A percentile compares a stretch with the other conserved stretches of the same genome.
phyloP scores from a whole-genome alignment of 2,797 vertebrate species.

The Florisuga fusca region DNA sequence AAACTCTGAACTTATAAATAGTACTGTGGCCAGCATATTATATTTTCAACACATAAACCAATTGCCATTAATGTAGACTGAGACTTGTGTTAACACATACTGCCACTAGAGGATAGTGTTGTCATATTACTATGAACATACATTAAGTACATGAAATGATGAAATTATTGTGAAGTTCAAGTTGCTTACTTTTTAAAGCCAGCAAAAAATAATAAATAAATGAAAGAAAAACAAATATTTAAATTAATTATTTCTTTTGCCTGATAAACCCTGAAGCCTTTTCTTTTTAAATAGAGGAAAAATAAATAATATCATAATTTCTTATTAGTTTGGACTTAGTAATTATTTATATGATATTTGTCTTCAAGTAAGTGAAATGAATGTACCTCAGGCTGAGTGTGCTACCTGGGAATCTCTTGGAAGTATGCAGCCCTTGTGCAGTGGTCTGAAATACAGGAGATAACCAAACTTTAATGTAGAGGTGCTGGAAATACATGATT shows the following conservation, averaged over 20 bases:
- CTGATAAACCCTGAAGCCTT: background rate
- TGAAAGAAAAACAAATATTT: background rate
- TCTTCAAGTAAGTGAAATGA: background rate
- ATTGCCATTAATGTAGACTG: rapidly evolving
- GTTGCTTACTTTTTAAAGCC: background rate
- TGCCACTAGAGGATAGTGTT: constrained; percentile 69
- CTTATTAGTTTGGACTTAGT: background rate
- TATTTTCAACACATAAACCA: background rate
- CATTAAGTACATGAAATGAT: background rate
- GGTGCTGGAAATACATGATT: background rate
- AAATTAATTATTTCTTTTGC: background rate
- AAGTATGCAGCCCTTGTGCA: background rate
- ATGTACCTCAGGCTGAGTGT: background rate
- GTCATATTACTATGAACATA: background rate
- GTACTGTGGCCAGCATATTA: background rate
- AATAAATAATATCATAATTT: background rate
- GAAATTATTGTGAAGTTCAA: background rate
- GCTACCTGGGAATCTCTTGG: background rate
- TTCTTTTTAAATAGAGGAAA: too few species aligned
- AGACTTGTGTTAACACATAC: constrained; percentile 6
- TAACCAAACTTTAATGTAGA: background rate
- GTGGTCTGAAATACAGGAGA: background rate
- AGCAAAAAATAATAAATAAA: background rate
- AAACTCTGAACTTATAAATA: background rate
- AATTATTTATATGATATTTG: background rate